A percentile compares a stretch with the other conserved stretches of the same genome.
These are phyloP conservation scores for Phyllostomus hastatus DNA, from an alignment of 2,113 vertebrate genomes.

Conservation along the genomic window DNA sequence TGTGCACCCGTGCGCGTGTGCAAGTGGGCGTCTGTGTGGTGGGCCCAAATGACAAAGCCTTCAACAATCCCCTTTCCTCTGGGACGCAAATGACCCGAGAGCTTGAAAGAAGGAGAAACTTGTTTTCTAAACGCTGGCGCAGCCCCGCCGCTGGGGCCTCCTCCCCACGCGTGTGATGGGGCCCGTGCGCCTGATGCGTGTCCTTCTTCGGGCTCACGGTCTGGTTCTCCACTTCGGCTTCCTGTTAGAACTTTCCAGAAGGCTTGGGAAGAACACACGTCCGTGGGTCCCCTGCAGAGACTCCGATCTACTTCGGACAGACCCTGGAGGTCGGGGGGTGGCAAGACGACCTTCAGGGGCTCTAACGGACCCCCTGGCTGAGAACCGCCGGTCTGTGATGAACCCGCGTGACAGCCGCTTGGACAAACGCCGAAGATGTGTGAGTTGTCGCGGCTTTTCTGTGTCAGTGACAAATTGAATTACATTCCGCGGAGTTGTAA, in stretches of 20 bases:
- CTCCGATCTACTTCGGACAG: background rate
- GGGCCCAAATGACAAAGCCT: background rate
- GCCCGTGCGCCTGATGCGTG: background rate
- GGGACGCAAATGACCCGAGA: background rate
- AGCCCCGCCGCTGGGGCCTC: rapidly evolving
- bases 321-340: background rate
- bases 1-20: no score
- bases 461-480: background rate
- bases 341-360: no score
- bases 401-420: no score
- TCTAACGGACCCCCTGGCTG: no score
- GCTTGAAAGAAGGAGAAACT: background rate
- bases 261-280: background rate
- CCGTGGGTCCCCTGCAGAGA: no score
- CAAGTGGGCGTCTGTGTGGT: rapidly evolving
- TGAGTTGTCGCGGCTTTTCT: background rate
- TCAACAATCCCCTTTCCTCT: background rate
- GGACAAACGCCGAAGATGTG: background rate
- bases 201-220: background rate
- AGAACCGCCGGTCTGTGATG: no score
- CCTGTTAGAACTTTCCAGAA: background rate
- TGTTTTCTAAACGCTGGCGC: background rate
- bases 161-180: background rate
- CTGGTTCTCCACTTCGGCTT: background rate
- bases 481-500: background rate